A percentile compares a stretch with the other conserved stretches of the same genome.
Evolutionary conservation across 2,113 vertebrate genomes (phyloP).

Genomic region (Hippolais icterina): DNA sequence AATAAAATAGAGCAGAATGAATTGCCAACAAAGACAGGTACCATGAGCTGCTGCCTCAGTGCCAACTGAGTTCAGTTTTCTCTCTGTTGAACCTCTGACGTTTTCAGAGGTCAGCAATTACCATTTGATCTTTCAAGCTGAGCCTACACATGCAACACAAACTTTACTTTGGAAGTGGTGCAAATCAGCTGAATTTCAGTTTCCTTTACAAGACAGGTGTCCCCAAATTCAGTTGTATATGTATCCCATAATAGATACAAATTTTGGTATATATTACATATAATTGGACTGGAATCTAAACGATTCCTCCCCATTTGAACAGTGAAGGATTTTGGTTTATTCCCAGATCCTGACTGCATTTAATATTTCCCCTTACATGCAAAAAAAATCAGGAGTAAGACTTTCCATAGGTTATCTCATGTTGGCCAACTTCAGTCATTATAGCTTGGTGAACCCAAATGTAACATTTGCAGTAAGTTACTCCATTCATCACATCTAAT

Average conservation of each 20-base stretch:
- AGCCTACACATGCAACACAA: not conserved
- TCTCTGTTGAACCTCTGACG: not conserved
- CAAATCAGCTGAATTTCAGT: not conserved
- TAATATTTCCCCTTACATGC: not conserved
- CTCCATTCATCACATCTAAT: not conserved
- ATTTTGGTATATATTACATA: not conserved
- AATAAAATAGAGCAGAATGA: not conserved
- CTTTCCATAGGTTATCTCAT: not conserved
- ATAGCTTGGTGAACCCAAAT: not conserved
- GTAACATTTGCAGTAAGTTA: not conserved
- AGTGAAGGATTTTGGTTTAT: not conserved
- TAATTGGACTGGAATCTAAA: not conserved
- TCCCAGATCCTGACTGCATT: not conserved
- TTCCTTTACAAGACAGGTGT: not conserved
- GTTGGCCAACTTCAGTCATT: not conserved
- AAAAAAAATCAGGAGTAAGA: not conserved
- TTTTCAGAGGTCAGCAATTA: not conserved
- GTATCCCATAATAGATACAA: rapidly evolving
- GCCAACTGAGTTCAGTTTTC: not conserved
- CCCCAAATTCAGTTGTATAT: not conserved
- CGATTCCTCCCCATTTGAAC: not conserved
- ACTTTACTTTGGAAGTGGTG: not conserved
- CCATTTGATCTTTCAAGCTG: not conserved
- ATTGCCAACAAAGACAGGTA: not conserved
- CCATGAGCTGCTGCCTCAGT: not conserved